Evolutionary conservation across 2,113 vertebrate species (phyloP).

Genomic region (Acrocephalus kingi): DNA sequence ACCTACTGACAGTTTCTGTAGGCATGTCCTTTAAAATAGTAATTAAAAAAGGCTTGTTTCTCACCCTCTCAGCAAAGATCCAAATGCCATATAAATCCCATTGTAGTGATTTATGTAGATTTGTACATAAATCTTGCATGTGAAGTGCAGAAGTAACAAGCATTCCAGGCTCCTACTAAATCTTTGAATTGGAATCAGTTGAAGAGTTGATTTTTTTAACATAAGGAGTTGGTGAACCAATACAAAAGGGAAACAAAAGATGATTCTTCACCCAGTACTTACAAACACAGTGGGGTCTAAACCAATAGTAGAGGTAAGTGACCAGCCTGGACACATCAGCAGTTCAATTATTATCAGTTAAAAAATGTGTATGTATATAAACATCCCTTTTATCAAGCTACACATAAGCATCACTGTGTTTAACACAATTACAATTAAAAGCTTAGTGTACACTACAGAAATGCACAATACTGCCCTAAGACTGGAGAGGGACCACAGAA

Average conservation of each 20-base stretch:
- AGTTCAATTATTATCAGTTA: constrained; percentile 67
- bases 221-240: background rate
- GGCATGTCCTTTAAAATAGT: background rate
- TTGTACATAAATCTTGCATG: constrained; percentile 37
- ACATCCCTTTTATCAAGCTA: constrained; percentile 73
- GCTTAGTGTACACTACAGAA: constrained; percentile 76
- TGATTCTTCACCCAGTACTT: constrained; percentile 35
- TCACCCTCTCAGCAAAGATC: background rate
- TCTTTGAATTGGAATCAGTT: background rate
- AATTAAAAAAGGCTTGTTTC: background rate
- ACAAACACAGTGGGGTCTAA: constrained; percentile 48
- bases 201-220: background rate
- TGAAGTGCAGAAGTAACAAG: background rate
- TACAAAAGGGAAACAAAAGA: background rate
- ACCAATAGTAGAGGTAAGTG: constrained; percentile 59
- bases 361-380: constrained; percentile 73
- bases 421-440: constrained; percentile 75
- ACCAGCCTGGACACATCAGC: constrained; percentile 70
- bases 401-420: constrained; percentile 75
- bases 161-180: background rate
- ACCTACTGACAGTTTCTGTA: background rate
- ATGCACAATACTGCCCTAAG: constrained; percentile 71
- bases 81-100: background rate
- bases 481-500: constrained; percentile 65
- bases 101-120: background rate